Evolutionary conservation across 2,888 invertebrate species (phyloP).

Genomic region (Pristionchus arcanus): DNA sequence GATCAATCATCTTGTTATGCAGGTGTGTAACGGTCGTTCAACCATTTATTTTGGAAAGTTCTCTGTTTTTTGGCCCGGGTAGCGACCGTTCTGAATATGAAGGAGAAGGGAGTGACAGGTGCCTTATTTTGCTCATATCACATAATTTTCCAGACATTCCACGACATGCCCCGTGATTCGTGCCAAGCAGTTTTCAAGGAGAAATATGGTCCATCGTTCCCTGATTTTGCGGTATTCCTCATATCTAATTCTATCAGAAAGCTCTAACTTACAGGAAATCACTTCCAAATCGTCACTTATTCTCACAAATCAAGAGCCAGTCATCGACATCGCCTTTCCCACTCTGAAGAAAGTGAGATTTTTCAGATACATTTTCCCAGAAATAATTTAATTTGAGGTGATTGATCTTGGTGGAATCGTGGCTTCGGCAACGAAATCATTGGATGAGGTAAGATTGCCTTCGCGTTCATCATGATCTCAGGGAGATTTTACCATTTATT

Average conservation of each 20-base stretch:
- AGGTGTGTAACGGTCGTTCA: not conserved
- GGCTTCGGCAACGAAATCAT: not conserved
- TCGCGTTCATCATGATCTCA: no score
- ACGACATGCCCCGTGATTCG: not conserved
- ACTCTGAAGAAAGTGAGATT: slow-evolving; percentile 37
- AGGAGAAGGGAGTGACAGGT: no score
- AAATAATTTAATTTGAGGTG: not conserved
- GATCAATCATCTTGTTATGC: slow-evolving; percentile 9
- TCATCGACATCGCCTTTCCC: slow-evolving; percentile 26
- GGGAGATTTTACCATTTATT: not conserved
- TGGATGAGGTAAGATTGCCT: not conserved
- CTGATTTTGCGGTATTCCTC: not conserved
- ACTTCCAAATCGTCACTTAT: not conserved
- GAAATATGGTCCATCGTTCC: not conserved
- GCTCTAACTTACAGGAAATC: not conserved
- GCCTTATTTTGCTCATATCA: no score
- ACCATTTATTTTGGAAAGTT: not conserved
- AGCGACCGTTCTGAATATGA: no score
- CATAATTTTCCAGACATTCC: not conserved
- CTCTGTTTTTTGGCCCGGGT: no score
- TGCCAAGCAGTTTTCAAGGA: not conserved
- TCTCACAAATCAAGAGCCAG: slow-evolving; percentile 41
- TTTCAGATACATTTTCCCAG: not conserved
- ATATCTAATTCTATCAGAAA: not conserved
- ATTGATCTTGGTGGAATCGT: slow-evolving; percentile 44